Percentiles rank a stretch among this genome's conserved stretches.
phyloP scores from a whole-genome alignment of 2,797 vertebrate species.

The Galagoides demidoff region DNA sequence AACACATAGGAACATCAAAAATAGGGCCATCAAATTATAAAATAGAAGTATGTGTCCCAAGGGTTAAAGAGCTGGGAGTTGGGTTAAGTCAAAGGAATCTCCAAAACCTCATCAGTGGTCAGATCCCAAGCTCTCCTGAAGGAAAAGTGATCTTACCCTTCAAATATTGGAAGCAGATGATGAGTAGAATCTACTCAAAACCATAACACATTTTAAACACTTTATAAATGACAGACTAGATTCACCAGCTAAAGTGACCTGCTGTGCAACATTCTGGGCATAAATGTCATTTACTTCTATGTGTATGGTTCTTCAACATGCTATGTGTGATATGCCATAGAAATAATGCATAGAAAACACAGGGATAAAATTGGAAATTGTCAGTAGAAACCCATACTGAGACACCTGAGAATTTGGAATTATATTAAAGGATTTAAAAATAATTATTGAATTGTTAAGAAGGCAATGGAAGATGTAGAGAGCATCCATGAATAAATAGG shows the following conservation, averaged over 20 bases:
- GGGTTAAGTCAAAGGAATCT: not conserved
- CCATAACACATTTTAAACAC: fast-evolving
- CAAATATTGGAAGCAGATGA: not conserved
- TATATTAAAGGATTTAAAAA: not conserved
- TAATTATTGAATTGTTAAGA: not conserved
- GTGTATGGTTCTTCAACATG: not conserved
- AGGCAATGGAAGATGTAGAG: not conserved
- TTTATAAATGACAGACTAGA: not conserved
- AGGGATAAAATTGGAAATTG: not conserved
- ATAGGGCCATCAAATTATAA: not conserved
- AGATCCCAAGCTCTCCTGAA: not conserved
- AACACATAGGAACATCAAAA: not conserved
- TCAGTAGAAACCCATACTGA: not conserved
- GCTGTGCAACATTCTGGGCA: not conserved
- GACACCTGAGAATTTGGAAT: not conserved
- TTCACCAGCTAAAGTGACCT: not conserved
- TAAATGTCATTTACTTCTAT: not conserved
- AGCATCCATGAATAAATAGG: not conserved
- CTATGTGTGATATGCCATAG: not conserved
- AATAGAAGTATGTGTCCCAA: not conserved
- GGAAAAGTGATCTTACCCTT: not conserved
- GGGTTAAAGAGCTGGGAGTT: not conserved
- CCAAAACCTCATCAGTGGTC: not conserved
- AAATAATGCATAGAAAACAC: not conserved
- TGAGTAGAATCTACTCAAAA: not conserved